phyloP scores from a whole-genome alignment of 2,888 invertebrate species.

The Neoaliturus tenellus region DNA sequence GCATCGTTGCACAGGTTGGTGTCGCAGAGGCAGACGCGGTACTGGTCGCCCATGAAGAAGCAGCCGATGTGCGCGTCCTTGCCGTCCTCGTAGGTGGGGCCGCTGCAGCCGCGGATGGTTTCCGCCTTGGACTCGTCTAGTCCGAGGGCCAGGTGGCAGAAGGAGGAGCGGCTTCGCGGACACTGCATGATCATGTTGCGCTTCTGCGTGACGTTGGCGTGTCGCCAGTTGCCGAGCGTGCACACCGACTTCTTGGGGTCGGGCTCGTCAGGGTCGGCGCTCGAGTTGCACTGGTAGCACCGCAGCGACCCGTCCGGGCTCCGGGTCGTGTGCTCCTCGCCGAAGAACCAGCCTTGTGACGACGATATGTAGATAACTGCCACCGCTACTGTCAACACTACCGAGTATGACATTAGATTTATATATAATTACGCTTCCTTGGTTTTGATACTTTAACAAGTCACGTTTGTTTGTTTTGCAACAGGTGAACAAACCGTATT shows the following conservation, averaged over 20 bases:
- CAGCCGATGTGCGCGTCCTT: slow-evolving; percentile 38
- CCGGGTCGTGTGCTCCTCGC: neutral
- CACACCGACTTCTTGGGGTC: slow-evolving; percentile 7
- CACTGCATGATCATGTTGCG: slow-evolving; percentile 55
- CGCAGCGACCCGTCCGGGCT: slow-evolving; percentile 26
- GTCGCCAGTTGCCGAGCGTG: slow-evolving; percentile 31
- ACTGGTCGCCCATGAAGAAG: neutral
- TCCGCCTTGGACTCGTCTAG: neutral
- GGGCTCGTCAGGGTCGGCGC: neutral
- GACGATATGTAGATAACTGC: neutral
- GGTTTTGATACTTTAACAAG: too few relatives aligned
- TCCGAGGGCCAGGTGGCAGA: slow-evolving; percentile 40
- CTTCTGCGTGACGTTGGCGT: slow-evolving; percentile 39
- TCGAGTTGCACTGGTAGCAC: slow-evolving; percentile 51
- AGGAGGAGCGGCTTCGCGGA: slow-evolving; percentile 50
- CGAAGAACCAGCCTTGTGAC: slow-evolving; percentile 8
- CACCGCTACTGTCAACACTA: neutral
- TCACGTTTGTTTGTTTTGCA: too few relatives aligned
- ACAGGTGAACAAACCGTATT: too few relatives aligned
- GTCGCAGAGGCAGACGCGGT: slow-evolving; percentile 51
- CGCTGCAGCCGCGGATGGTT: slow-evolving; percentile 48
- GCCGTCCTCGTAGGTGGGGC: slow-evolving; percentile 20
- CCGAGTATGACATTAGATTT: too few relatives aligned
- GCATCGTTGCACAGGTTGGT: slow-evolving; percentile 55
- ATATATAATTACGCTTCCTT: too few relatives aligned